Evolutionary conservation across 1,140 invertebrate species (phyloP).

Genomic region (Diabrotica undecimpunctata): DNA sequence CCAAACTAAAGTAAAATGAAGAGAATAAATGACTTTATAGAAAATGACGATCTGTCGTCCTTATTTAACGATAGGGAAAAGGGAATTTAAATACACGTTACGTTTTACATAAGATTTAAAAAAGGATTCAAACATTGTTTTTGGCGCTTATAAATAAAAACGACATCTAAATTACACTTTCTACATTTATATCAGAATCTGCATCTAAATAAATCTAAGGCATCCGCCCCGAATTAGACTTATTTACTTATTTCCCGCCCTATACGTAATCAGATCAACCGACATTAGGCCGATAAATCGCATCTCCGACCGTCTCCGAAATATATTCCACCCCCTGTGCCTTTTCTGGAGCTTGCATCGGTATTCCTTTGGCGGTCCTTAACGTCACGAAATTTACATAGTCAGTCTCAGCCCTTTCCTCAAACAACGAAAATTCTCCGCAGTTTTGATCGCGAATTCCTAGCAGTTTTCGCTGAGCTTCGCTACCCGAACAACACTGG

Average conservation of each 20-base stretch:
- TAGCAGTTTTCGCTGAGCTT: conserved; percentile 15
- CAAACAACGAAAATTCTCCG: conserved; percentile 7
- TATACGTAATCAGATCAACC: conserved; percentile 11
- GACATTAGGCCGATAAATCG: conserved; percentile 10
- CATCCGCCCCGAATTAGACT: not conserved
- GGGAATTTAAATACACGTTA: too few relatives aligned
- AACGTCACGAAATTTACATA: conserved; percentile 17
- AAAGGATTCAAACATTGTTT: too few relatives aligned
- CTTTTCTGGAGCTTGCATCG: not conserved
- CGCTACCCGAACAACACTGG: conserved; percentile 12
- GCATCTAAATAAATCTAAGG: too few relatives aligned
- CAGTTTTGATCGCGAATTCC: conserved; percentile 11
- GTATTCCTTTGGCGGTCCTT: conserved; percentile 6
- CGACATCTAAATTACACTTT: too few relatives aligned
- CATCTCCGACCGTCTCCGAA: not conserved
- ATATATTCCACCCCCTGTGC: conserved; percentile 9
- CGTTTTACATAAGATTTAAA: too few relatives aligned
- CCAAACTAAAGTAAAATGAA: too few relatives aligned
- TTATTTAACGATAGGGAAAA: too few relatives aligned
- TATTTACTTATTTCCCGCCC: not conserved
- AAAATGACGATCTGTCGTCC: too few relatives aligned
- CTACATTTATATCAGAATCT: too few relatives aligned
- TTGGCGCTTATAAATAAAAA: too few relatives aligned
- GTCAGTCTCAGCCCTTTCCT: conserved; percentile 8
- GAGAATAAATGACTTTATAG: too few relatives aligned